These are phyloP conservation scores for Caenorhabditis uteleia DNA, from an alignment of 2,888 invertebrate species.

Conservation along the genomic window DNA sequence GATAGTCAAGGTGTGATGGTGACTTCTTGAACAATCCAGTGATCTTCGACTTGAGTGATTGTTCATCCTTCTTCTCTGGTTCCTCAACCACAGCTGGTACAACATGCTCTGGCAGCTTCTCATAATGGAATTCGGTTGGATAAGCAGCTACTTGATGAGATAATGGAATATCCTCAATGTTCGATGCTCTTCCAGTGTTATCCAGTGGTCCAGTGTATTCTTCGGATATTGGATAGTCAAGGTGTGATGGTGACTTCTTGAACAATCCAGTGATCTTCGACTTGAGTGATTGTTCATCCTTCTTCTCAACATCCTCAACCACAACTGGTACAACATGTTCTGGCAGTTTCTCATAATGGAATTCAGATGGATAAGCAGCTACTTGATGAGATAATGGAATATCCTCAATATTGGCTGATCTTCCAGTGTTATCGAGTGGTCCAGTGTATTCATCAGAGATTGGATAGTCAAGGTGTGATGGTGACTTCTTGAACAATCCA, in stretches of 20 bases:
- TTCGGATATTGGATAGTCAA: conserved; percentile 30
- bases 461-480: conserved; percentile 47
- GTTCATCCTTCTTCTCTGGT: conserved; percentile 7
- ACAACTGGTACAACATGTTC: neutral
- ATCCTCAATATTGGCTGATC: neutral
- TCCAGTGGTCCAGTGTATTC: conserved; percentile 29
- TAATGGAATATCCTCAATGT: conserved; percentile 25
- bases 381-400: neutral
- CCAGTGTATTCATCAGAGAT: conserved; percentile 32
- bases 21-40: conserved; percentile 17
- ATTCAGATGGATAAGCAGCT: neutral
- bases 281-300: neutral
- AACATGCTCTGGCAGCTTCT: conserved; percentile 7
- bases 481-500: conserved; percentile 33
- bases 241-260: conserved; percentile 32
- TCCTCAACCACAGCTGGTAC: conserved; percentile 1
- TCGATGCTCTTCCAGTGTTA: conserved; percentile 16
- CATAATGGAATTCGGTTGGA: conserved; percentile 17
- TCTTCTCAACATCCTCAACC: neutral
- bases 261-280: conserved; percentile 23
- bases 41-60: conserved; percentile 10
- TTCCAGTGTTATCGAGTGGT: conserved; percentile 9
- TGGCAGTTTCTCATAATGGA: neutral
- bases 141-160: conserved; percentile 18
- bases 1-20: conserved; percentile 46